These are phyloP conservation scores for Smutsia gigantea DNA, from an alignment of 2,797 vertebrate genomes.

Conservation along the genomic window DNA sequence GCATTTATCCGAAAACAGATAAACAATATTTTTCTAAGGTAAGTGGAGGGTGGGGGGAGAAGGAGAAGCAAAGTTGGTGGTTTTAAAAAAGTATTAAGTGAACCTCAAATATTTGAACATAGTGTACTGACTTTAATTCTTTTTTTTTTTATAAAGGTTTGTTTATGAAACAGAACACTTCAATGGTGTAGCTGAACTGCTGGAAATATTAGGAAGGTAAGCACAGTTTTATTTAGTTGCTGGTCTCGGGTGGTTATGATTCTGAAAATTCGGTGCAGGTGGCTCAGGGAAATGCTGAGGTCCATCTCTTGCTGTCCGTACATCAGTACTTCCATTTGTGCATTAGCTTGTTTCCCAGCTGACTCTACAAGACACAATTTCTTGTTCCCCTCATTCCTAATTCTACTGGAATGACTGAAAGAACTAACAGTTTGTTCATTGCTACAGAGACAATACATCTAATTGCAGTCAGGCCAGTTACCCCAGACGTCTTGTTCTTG, in stretches of 20 bases:
- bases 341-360: neutral
- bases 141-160: slow-evolving; percentile 88
- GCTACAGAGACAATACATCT: neutral
- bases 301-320: neutral
- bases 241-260: slow-evolving; percentile 39
- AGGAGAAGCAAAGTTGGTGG: neutral
- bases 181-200: slow-evolving; percentile 99
- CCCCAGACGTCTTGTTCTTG: neutral
- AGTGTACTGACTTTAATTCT: slow-evolving; percentile 58
- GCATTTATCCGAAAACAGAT: slow-evolving; percentile 99
- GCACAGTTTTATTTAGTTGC: slow-evolving; percentile 42
- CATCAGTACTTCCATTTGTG: neutral
- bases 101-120: slow-evolving; percentile 42
- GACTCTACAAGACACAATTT: neutral
- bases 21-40: slow-evolving; percentile 99
- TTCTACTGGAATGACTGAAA: neutral
- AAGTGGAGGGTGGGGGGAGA: slow-evolving; percentile 83
- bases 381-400: neutral
- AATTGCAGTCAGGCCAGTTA: neutral
- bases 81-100: neutral
- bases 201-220: slow-evolving; percentile 99
- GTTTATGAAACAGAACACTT: slow-evolving; percentile 99
- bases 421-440: neutral
- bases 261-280: neutral
- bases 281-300: neutral